Percentiles rank a stretch among this genome's conserved stretches.
phyloP scores from a whole-genome alignment of 2,113 vertebrate genomes.

The Gobiocypris rarus region DNA sequence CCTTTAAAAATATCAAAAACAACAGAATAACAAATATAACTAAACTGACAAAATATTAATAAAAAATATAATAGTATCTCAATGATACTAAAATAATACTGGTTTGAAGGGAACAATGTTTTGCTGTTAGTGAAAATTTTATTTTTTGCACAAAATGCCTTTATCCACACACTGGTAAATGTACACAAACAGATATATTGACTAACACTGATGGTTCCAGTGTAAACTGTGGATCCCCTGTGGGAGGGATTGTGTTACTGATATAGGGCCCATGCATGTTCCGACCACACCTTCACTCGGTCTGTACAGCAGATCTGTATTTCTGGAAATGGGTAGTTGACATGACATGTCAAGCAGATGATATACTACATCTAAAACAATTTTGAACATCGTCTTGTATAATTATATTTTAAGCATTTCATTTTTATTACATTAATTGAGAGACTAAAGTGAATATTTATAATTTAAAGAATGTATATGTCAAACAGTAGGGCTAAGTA shows the following conservation, averaged over 20 bases:
- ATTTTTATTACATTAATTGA: background rate
- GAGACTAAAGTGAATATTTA: background rate
- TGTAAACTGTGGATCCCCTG: background rate
- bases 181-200: background rate
- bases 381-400: constrained; percentile 8
- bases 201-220: background rate
- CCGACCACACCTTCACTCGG: background rate
- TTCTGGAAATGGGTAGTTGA: constrained; percentile 19
- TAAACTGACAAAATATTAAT: too few relatives aligned
- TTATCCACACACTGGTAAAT: background rate
- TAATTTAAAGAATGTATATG: background rate
- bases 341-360: constrained; percentile 12
- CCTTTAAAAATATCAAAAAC: too few relatives aligned
- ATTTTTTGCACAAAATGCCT: background rate
- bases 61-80: too few relatives aligned
- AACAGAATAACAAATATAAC: too few relatives aligned
- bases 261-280: background rate
- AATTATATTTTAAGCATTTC: background rate
- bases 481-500: background rate
- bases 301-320: constrained; percentile 30
- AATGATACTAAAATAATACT: background rate
- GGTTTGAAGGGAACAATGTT: background rate
- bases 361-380: constrained; percentile 14
- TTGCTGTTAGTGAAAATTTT: background rate
- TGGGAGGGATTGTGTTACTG: background rate